Evolutionary conservation across 1,140 invertebrate species (phyloP).

Genomic region (Chironomus tepperi): DNA sequence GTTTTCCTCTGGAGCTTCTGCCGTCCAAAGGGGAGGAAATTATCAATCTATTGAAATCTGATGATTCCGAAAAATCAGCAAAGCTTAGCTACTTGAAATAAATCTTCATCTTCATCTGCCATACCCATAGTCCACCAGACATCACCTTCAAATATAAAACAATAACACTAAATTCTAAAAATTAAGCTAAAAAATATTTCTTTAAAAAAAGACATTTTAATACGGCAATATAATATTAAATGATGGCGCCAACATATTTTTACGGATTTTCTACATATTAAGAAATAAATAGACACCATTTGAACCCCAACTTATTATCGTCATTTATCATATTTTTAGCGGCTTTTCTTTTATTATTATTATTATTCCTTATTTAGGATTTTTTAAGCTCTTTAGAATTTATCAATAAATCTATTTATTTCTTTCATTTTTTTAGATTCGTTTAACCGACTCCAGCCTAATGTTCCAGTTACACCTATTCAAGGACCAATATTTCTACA

Average conservation of each 20-base stretch:
- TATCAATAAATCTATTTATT: constrained; percentile 9
- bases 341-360: neutral
- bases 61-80: too few species aligned
- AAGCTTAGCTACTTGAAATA: too few species aligned
- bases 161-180: too few species aligned
- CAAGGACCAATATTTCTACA: constrained; percentile 71
- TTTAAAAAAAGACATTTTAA: neutral
- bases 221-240: neutral
- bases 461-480: constrained; percentile 56
- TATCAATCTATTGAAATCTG: too few species aligned
- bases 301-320: neutral
- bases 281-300: neutral
- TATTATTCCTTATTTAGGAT: too few species aligned
- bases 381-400: neutral
- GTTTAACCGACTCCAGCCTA: constrained; percentile 34
- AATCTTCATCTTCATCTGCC: too few species aligned
- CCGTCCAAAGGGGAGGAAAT: too few species aligned
- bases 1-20: too few species aligned
- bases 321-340: neutral
- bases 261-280: constrained; percentile 16
- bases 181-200: too few species aligned
- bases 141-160: too few species aligned
- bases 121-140: too few species aligned
- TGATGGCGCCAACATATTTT: constrained; percentile 18
- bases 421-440: constrained; percentile 28